Conservation (phyloP, 2,113 vertebrate genomes). For the Phaetusa simplex region DNA sequence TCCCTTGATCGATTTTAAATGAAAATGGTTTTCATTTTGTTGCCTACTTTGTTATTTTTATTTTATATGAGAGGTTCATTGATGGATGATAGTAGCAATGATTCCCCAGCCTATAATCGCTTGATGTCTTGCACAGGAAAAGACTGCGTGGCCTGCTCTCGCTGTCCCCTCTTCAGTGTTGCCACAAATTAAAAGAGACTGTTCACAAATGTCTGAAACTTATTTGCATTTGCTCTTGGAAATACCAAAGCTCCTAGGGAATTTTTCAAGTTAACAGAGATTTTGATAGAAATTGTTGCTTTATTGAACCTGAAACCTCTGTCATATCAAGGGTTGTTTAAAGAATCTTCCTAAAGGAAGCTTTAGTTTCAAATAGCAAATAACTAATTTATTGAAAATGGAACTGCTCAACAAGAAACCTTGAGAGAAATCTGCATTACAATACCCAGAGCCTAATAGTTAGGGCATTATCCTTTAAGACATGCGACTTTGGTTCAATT, state of each 20-base stretch:
- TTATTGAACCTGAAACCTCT: not conserved
- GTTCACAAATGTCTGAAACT: not conserved
- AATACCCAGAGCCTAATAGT: constrained; percentile 33
- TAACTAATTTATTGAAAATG: constrained; percentile 38
- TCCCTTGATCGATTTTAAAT: not conserved
- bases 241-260: not conserved
- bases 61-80: not conserved
- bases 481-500: constrained; percentile 43
- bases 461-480: constrained; percentile 60
- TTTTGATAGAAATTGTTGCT: not conserved
- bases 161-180: not conserved
- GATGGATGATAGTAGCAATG: not conserved
- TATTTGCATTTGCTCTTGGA: not conserved
- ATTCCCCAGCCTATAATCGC: not conserved
- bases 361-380: constrained; percentile 12
- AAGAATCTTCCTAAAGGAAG: not conserved
- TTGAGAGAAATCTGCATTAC: constrained; percentile 59
- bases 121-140: not conserved
- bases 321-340: not conserved
- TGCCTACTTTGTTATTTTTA: not conserved
- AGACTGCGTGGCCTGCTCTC: not conserved
- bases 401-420: not conserved
- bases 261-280: not conserved
- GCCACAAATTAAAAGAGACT: not conserved
- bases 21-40: not conserved